Evolutionary conservation across 2,113 vertebrate genomes (phyloP), one percentile per base, ranked within the genome.

Genomic region (Nibea coibor): DNA sequence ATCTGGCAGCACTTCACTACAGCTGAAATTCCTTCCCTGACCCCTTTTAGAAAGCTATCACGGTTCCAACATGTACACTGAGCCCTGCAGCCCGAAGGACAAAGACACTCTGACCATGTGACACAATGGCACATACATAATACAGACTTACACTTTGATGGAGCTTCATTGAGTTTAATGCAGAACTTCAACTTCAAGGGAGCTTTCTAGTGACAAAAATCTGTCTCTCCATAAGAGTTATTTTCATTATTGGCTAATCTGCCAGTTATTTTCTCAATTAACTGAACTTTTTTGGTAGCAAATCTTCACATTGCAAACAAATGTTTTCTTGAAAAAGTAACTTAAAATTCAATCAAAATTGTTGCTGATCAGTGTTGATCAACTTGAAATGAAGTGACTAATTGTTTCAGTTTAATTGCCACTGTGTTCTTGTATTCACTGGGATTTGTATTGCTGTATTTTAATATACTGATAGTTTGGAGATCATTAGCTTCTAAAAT

Each of bases 11-110:
- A 22, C 24, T 51, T 72, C 72, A 81, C 78, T 84, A 24, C 83
- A 85, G 90, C 88, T 94, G 85, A 89, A 74, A 89, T 94, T 93
- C 89, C 76, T 86, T 78, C 81, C 83, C 69, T 80, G 69, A 78
- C 82, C 84, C 74, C 57, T 17, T 89, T 92, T 87, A 84, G 54
- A 83, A 87, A 88, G 66, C 56, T 42, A 16, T n/a, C 74, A 51
- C 26, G 43, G 50, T 56, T 90, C 78, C 80, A 81, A 45, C 73
- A 75, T 76, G 82, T 12, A 45, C 75, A 73, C 50, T 35, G 59
- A 81, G 66, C 62, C 50, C 53, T 45, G 71, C 77, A 61, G 78
- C 56, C 20, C 77, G 63, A 86, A 86, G 81, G 72, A 85, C 83
- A 85, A 81, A 86, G 51, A 70, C 48, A 16, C n/a, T 39, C 43